A percentile compares a stretch with the other conserved stretches of the same genome.
phyloP scores from a whole-genome alignment of 64 coral and sea anemone genomes.

The Astreopora myriophthalma region DNA sequence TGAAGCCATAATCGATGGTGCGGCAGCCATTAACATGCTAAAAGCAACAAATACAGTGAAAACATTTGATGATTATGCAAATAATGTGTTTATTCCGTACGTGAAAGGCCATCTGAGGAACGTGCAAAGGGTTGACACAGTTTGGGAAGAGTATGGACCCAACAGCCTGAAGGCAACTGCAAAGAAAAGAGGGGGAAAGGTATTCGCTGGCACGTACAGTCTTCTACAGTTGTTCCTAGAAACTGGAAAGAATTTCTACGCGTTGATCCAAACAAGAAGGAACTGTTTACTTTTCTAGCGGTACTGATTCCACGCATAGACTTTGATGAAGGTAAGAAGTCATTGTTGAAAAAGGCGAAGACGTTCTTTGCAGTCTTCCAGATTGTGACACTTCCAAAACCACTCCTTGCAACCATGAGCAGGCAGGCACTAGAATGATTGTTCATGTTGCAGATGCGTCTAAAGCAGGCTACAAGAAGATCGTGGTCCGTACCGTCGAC shows the following conservation, averaged over 20 bases:
- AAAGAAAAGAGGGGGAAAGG: constrained; percentile 8
- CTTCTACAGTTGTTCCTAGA: not conserved
- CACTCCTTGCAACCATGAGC: not conserved
- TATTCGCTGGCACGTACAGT: not conserved
- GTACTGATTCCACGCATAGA: not conserved
- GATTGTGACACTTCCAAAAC: not conserved
- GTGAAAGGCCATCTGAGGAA: not conserved
- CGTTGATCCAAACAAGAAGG: not conserved
- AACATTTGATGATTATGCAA: constrained; percentile 6
- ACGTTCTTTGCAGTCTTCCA: not conserved
- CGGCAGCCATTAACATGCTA: constrained; percentile 52
- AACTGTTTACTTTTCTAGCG: constrained; percentile 15
- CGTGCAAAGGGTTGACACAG: not conserved
- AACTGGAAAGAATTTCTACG: constrained; percentile 48
- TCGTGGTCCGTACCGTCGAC: too few relatives aligned
- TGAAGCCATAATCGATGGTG: constrained; percentile 47
- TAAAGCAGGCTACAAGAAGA: too few relatives aligned
- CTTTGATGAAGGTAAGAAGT: not conserved
- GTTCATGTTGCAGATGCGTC: too few relatives aligned
- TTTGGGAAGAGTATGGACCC: not conserved
- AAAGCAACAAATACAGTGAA: constrained; percentile 43
- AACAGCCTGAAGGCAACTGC: constrained; percentile 25
- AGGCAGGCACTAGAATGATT: too few relatives aligned
- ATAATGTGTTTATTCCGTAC: not conserved
- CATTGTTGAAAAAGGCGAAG: not conserved